Conservation (phyloP, 2,888 invertebrate species). For the Drosophila rellima region DNA sequence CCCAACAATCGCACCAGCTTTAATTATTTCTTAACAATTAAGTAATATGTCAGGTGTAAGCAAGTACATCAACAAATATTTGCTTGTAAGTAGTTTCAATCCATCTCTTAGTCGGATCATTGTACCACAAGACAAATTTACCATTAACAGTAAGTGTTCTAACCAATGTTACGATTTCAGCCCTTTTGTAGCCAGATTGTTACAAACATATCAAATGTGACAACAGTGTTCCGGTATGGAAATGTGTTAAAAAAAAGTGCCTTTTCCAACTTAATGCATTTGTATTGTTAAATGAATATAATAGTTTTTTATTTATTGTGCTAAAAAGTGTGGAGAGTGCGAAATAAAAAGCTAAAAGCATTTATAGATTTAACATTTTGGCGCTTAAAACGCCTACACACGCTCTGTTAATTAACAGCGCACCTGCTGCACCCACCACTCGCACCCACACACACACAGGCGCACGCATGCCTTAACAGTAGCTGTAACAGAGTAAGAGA, state of each 20-base stretch:
- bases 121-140: no score
- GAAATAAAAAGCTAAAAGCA: neutral
- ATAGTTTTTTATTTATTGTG: neutral
- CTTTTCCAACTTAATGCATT: neutral
- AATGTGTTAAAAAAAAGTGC: neutral
- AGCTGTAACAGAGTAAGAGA: slow-evolving; percentile 31
- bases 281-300: neutral
- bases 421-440: slow-evolving; percentile 48
- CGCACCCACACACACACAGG: slow-evolving; percentile 11
- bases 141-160: no score
- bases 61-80: no score
- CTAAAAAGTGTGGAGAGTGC: neutral
- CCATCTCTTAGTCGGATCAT: no score
- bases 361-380: slow-evolving; percentile 5
- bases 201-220: neutral
- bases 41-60: no score
- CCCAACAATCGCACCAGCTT: slow-evolving; percentile 23
- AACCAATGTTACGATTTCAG: no score
- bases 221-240: neutral
- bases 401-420: slow-evolving; percentile 52
- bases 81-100: no score
- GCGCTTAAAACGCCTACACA: slow-evolving; percentile 9
- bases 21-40: no score
- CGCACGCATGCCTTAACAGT: slow-evolving; percentile 39
- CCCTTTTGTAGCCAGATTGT: no score